Evolutionary conservation across 2,797 vertebrate species (phyloP).

Genomic region (Antrozous pallidus): DNA sequence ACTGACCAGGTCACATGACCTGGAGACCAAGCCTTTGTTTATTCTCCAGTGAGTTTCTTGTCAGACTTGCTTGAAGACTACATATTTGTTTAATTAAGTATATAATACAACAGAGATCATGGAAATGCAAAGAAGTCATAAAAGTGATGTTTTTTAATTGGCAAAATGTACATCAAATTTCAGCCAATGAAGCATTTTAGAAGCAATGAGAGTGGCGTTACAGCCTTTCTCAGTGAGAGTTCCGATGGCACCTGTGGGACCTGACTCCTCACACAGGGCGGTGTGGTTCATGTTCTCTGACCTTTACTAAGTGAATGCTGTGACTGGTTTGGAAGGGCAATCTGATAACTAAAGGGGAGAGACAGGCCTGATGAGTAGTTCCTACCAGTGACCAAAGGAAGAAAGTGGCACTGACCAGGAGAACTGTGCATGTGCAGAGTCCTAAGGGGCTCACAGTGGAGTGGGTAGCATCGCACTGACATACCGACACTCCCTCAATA

Average conservation of each 20-base stretch:
- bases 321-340: neutral
- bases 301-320: neutral
- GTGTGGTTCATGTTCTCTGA: neutral
- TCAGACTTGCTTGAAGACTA: neutral
- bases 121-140: neutral
- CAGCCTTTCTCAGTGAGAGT: neutral
- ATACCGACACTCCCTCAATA: neutral
- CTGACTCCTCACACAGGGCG: neutral
- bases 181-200: neutral
- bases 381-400: neutral
- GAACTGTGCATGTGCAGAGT: neutral
- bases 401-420: neutral
- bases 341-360: neutral
- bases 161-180: neutral
- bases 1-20: neutral
- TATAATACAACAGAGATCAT: neutral
- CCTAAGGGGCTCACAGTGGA: neutral
- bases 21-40: neutral
- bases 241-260: neutral
- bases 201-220: neutral
- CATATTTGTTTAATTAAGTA: neutral
- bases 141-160: neutral
- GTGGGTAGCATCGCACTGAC: neutral
- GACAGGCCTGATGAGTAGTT: neutral
- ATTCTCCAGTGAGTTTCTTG: neutral